Base-by-base conservation (phyloP, 2,113 vertebrate genomes). In the Myotis yumanensis region DNA sequence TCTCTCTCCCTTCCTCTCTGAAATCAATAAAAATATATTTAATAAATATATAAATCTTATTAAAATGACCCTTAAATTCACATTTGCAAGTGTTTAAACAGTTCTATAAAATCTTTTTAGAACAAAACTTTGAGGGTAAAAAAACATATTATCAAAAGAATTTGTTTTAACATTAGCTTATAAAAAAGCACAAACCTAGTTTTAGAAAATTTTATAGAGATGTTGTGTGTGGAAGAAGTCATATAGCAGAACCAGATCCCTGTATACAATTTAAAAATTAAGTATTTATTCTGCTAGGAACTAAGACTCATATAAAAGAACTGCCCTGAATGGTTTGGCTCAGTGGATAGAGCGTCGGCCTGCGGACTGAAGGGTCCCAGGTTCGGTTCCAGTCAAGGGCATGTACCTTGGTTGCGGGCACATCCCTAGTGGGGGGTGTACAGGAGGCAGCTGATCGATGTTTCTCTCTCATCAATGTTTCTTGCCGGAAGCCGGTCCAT, bases 51-150 rank as follows among this genome's bases (percentile, higher is more conserved):
- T 89, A 85, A 95, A 83, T 3, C 32, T 73, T 86, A 82, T 18
- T 40, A 94, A 96, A 94, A 76, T 66, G 40, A 72, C 2, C 43
- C 84, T 94, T 75, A 90, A 89, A 69, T 91, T 95, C 64, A 71
- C 35, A 94, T 43, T 46, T 93, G n/a, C 23, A 91, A 86, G 30
- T 95, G 20, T 82, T 57, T n/a, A 85, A 95, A 87, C 12, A 85
- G 35, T 92, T 96, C 88, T 86, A 68, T 25, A 93, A 96, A 96
- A 77, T 66, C 22, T 90, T 84, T 89, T 40, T 86, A 75, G 9
- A 92, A 77, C 43, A 90, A 91, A 97, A 93, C 25, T 54, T 83
- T 86, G 12, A 93, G 20, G 28, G 14, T n/a, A 91, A 95, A 96
- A 77, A 64, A 28, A 90, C 5, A 54, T 7, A 94, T 95, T 59